phyloP scores from a whole-genome alignment of 2,888 invertebrate species.

The Lithophane leautieri region DNA sequence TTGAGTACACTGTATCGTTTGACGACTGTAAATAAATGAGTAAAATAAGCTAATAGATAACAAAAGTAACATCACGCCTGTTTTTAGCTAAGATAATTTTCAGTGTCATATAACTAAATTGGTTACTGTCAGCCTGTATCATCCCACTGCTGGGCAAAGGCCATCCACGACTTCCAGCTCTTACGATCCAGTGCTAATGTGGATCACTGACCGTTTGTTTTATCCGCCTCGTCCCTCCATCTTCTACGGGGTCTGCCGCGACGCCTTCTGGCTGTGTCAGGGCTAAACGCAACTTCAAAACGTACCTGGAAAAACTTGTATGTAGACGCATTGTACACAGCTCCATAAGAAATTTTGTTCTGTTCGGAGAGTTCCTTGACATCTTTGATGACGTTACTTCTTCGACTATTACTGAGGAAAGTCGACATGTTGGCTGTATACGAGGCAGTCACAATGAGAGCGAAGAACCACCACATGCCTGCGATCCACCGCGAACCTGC shows the following conservation, averaged over 20 bases:
- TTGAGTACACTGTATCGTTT: conserved; percentile 95
- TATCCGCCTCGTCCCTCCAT: no score
- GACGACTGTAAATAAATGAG: conserved; percentile 90
- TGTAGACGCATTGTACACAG: conserved; percentile 94
- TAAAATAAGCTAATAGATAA: not conserved
- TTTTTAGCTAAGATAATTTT: not conserved
- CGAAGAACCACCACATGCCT: conserved; percentile 98
- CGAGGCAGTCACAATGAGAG: conserved; percentile 97
- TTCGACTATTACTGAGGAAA: conserved; percentile 94
- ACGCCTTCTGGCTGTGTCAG: not conserved
- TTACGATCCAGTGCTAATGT: not conserved
- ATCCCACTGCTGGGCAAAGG: not conserved
- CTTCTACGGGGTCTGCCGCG: not conserved
- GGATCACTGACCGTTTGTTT: no score
- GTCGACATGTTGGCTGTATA: conserved; percentile 94
- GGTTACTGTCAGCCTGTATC: not conserved
- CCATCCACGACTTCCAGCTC: not conserved
- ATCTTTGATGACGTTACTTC: conserved; percentile 95
- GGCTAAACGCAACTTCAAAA: conserved; percentile 2
- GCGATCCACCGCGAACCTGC: conserved; percentile 96
- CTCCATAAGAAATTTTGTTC: conserved; percentile 96
- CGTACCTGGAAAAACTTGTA: conserved; percentile 95
- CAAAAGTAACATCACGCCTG: not conserved
- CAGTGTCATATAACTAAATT: not conserved
- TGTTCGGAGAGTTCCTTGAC: conserved; percentile 96